Evolutionary conservation across 2,797 vertebrate genomes (phyloP), one percentile per base, ranked within the genome.

Genomic region (Darevskia mixta): DNA sequence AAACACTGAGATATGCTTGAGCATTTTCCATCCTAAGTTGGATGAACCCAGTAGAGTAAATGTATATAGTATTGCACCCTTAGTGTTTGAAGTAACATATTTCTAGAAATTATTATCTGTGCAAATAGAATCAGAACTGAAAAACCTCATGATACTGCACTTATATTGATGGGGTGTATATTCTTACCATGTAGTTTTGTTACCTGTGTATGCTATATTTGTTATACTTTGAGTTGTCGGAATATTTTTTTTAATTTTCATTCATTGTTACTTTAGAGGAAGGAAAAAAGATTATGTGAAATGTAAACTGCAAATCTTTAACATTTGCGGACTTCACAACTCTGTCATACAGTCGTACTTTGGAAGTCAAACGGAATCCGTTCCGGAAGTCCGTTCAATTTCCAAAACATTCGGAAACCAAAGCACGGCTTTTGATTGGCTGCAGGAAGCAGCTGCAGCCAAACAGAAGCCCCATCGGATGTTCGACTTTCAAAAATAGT

Each of bases 221-320:
- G 23, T 29, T n/a, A n/a, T n/a, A n/a, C n/a, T n/a, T 78, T 77
- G 20, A 15, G 90, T 38, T 80, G 61, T 91, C 87, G 35, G 88
- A 75, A 78, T 80, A n/a, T 77, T 6, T 0, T 0, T 15, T 35
- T 2, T 2, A 35, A 35, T 91, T 93, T 93, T 86, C 73, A 90
- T 93, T 88, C 20, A 32, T 91, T 81, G 88, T 93, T 38, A 79
- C 23, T 87, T 84, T 84, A 15, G n/a, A 79, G 55, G 49, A 79
- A 38, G 43, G 5, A 27, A n/a, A 79, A 67, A 67, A 80, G 38
- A 87, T 58, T 64, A 8, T 79, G 35, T 1, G 61, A 75, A 71
- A 86, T 66, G 90, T 73, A 29, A 27, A 8, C 17, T 38, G 4
- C 45, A 2, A 79, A 27, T 38, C 2, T 89, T 91, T 23, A 85